Evolutionary conservation across 1,140 invertebrate species (phyloP), one percentile per base, ranked within the genome.

Genomic region (Artemia franciscana): DNA sequence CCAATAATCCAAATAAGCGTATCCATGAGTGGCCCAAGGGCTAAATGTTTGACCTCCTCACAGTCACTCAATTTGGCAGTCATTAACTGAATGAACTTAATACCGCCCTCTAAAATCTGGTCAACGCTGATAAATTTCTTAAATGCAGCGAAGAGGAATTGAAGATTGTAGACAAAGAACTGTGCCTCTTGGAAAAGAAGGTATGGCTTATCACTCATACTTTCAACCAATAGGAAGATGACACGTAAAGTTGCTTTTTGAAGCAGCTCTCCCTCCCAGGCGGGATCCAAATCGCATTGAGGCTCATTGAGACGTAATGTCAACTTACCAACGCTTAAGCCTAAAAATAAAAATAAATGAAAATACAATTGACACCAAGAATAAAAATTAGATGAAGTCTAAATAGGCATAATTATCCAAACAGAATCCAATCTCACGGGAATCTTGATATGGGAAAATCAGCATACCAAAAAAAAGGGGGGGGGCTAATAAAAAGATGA

Each of bases 1-100:
- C 83, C 80, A 67, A 92, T 87, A 4, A 93, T 75, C 64, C 88
- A 78, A 30, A 93, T 79, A 7, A 93, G 75, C 18, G 91, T 72
- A 57, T 82, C 74, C 67, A 92, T 82, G 77, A 95, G 85, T 63
- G 88, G 80, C 67, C 80, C 79, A 57, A 84, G 76, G 3, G 91
- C 91, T 64, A 94, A 5, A 61, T 61, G 26, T 64, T 51, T 51
- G 1, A 51, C 39, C 39, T 51, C 39, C 12, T 51, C 39, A 2
- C 12, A 51, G 21, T 18, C 39, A 15, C 12, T 51, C 39, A 51
- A 18, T 15, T 51, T 51, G 12, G 12, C 39, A 51, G 12, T 65
- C 57, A 62, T 63, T 26, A 51, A 26, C 12, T 51, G 12, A 2
- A 51, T 15, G 21, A 51, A 51, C 39, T 18, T 51, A 18, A 51